Evolutionary conservation across 53 echinoderm and acorn worm species (phyloP), one percentile per base, ranked within the genome.

Genomic region (Apostichopus leukothele): DNA sequence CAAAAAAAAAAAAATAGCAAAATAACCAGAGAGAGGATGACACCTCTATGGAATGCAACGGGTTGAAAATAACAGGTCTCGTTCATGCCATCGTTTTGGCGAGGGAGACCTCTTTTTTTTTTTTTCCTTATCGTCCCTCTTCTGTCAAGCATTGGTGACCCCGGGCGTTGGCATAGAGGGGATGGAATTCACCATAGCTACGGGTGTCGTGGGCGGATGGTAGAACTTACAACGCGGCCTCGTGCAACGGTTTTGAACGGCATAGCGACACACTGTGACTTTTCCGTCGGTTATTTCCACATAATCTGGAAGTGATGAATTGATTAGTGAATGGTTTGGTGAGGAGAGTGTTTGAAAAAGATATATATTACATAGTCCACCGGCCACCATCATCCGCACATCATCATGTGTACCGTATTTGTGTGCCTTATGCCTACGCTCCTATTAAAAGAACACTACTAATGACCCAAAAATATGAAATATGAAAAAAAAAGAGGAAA

Each of bases 211-310:
- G 60, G 99, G 97, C 89, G 95, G 95, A 89, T 99, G 99, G 87
- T 99, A 99, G 91, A 96, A 99, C 92, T 99, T 99, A 89, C 99
- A 99, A 89, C 96, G 96, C 88, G 94, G 99, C 76, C 99, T 91
- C 20, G 96, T 94, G 93, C 99, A 99, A 86, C 99, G 89, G 91
- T 96, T 96, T 93, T 99, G 99, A 51, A 94, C 99, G 12, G 99
- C 99, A 83, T 99, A 99, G 73, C 99, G 99, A 89, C 99, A 99
- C 91, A 99, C 92, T 74, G 99, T 99, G 91, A 99, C 99, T 89
- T 96, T 96, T 67, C 99, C 99, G 89, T 98, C 99, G 77, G 96
- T 98, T 90, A 98, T 95, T 93, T 98, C 99, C 88, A 98, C 99
- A 91, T 98, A 98, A 93, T 98, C 99, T 98, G 92, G 74, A 73